Evolutionary conservation across 2,888 invertebrate species (phyloP).

Genomic region (Cerastis rubricosa): DNA sequence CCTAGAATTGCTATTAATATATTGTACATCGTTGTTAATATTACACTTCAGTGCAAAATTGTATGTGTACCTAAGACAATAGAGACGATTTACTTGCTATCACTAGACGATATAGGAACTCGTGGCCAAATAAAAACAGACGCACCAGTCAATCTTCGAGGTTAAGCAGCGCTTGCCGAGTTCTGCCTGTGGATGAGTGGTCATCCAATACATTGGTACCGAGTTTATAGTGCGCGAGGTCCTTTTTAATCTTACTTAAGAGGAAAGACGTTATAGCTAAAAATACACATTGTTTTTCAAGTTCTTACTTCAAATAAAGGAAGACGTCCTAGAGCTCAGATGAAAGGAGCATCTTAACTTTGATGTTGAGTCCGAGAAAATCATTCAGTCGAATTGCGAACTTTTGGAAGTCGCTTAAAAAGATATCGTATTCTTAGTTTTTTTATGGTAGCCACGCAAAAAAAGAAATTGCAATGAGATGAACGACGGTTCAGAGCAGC

Average conservation of each 20-base stretch:
- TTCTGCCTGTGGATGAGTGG: too few species aligned
- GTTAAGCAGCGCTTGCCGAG: too few species aligned
- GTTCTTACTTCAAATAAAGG: slow-evolving; percentile 5
- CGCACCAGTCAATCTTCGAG: too few species aligned
- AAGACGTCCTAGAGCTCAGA: not conserved
- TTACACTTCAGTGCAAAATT: not conserved
- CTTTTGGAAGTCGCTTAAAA: not conserved
- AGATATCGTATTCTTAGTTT: not conserved
- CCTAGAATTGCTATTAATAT: not conserved
- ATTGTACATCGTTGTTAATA: not conserved
- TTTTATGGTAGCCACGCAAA: not conserved
- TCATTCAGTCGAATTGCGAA: not conserved
- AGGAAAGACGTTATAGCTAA: slow-evolving; percentile 1
- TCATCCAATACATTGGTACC: too few species aligned
- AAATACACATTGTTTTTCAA: slow-evolving; percentile 25
- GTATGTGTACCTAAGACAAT: not conserved
- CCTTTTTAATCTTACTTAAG: not conserved
- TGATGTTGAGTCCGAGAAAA: slow-evolving; percentile 15
- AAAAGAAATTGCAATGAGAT: not conserved
- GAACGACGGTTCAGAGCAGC: too few species aligned
- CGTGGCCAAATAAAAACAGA: too few species aligned
- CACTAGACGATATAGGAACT: too few species aligned
- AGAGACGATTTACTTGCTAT: too few species aligned
- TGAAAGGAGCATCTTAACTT: slow-evolving; percentile 34
- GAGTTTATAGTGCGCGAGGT: too few species aligned